Base-by-base conservation (phyloP, 2,113 vertebrate species). In the Telmatochromis sp. region DNA sequence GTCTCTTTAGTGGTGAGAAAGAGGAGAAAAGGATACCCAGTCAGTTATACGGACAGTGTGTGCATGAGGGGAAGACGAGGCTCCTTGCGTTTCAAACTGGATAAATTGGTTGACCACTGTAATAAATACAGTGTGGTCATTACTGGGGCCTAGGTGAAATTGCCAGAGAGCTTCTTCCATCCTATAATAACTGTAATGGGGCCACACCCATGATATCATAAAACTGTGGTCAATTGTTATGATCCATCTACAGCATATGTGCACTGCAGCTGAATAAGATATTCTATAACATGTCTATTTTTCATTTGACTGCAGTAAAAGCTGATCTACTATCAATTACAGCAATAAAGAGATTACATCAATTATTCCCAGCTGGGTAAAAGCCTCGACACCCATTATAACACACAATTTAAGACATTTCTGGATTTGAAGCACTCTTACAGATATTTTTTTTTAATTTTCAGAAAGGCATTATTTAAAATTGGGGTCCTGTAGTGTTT, bases 1-100 rank as follows among this genome's bases (percentile, higher is more conserved):
- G 90, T 95, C 93, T 94, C 84, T 92, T 95, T 93, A 89, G 88
- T 88, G 88, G 90, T 91, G 93, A 92, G 88, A 90, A 93, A 92
- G 87, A 82, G 90, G 86, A 89, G 89, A n/a, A 84, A 85, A 90
- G 89, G 93, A 94, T 90, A 84, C 79, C 90, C 87, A 84, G 57
- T 87, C 84, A 86, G 88, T 89, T 82, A 58, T 51, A 68, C 53
- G 45, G 83, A 60, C 87, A 53, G 85, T 28, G 35, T 81, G 45
- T 63, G 55, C 35, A 86, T 11, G 81, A 65, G 80, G 85, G 57
- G 37, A 81, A 83, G 82, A 83, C 5, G 6, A 53, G 85, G 87
- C 85, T 87, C 33, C 47, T 45, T 53, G 63, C 54, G 40, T 86
- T 86, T 92, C 80, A 90, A 85, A 79, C 60, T 7, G 78, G 60